Evolutionary conservation across 2,888 invertebrate genomes (phyloP), one percentile per base, ranked within the genome.

Genomic region (Euclidia mi): DNA sequence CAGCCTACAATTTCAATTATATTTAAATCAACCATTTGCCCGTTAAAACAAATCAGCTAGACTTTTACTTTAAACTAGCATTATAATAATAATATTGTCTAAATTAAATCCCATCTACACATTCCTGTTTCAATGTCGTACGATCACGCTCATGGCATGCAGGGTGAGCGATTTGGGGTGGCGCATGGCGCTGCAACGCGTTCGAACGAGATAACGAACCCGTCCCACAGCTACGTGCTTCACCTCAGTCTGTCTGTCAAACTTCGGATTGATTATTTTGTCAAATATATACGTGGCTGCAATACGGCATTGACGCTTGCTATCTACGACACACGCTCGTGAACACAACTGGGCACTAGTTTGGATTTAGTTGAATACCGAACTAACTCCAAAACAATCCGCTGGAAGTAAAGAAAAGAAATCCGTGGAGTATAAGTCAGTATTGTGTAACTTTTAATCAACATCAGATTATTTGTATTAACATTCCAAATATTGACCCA

Each of bases 171-270:
- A 57, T 63, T 59, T 53, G 46, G 69, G 77, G 71, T 70, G 76
- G 73, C 71, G 61, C 57, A 71, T 70, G 76, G 73, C 71, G 61
- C 57, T 64, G 71, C 71, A 65, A 40, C 45, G 52, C 58, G 71
- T 71, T 79, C 77, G 78, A 81, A 84, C 79, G 82, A 84, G 87
- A 87, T 88, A 89, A 90, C 90, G 88, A 89, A 89, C 81, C 81
- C 61, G 68, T 65, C 65, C 63, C 63, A 58, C 43, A 52, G 65
- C 74, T 85, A 89, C 90, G 90, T 89, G 90, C 83, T 76, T 71
- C 76, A 67, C 74, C 75, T 71, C 73, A 72, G 73, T 81, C 76
- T 80, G 76, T 80, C 83, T 82, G 82, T 87, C 87, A 88, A 88
- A 90, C 77, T 88, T 88, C 51, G 74, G 79, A 86, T 84, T 88